Conservation (phyloP, 2,888 invertebrate genomes). For the Leptothorax acervorum region DNA sequence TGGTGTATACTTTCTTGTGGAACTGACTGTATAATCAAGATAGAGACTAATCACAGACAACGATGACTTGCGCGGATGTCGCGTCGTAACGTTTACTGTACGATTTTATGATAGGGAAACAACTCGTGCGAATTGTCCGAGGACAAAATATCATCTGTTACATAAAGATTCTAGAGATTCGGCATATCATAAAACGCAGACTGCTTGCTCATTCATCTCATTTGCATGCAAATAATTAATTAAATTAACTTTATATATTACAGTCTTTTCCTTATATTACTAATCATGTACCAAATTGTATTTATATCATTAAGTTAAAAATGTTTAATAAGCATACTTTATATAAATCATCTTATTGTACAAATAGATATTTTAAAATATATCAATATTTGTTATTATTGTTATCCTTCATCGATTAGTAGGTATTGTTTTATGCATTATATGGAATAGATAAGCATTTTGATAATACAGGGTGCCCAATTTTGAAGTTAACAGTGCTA, state of each 20-base stretch:
- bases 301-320: not conserved
- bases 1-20: no score
- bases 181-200: not conserved
- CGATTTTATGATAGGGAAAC: conserved; percentile 26
- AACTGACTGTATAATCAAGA: not conserved
- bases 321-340: not conserved
- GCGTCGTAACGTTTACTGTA: not conserved
- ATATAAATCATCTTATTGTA: not conserved
- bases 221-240: conserved; percentile 1
- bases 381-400: not conserved
- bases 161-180: conserved; percentile 23
- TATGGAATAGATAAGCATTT: no score
- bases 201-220: not conserved
- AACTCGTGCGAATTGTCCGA: not conserved
- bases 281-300: not conserved
- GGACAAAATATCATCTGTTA: not conserved
- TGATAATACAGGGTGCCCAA: no score
- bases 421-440: not conserved
- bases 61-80: conserved; percentile 37
- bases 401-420: not conserved
- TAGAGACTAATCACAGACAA: not conserved
- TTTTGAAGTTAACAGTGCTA: no score
- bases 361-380: not conserved
- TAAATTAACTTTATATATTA: no score
- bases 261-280: not conserved